Evolutionary conservation across 2,888 invertebrate species (phyloP).

Genomic region (Drosophila gaucha): DNA sequence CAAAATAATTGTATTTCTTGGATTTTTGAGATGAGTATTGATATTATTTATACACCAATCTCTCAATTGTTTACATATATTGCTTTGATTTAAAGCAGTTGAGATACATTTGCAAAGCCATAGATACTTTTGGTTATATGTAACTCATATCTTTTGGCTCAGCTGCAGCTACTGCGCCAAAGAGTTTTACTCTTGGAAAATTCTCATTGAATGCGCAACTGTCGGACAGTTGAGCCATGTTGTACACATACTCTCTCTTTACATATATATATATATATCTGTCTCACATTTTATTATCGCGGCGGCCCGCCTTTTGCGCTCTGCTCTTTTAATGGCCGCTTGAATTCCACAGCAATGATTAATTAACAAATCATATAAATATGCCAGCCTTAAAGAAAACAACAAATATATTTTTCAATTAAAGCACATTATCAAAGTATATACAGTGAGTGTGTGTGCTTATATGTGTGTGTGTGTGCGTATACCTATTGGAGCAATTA

Average conservation of each 20-base stretch:
- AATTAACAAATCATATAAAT: slow-evolving; percentile 72
- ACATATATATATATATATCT: slow-evolving; percentile 34
- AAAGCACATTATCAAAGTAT: slow-evolving; percentile 40
- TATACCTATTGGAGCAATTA: slow-evolving; percentile 61
- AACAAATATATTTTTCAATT: slow-evolving; percentile 62
- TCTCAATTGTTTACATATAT: slow-evolving; percentile 3
- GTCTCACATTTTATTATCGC: slow-evolving; percentile 66
- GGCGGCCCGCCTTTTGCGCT: slow-evolving; percentile 48
- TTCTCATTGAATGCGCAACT: slow-evolving; percentile 54
- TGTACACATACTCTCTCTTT: slow-evolving; percentile 18
- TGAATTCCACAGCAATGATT: slow-evolving; percentile 74
- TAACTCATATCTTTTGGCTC: slow-evolving; percentile 21
- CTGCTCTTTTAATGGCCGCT: slow-evolving; percentile 60
- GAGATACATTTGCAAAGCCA: slow-evolving; percentile 19
- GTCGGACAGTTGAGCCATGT: slow-evolving; percentile 50
- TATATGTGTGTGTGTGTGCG: slow-evolving; percentile 10
- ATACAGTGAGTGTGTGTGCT: slow-evolving; percentile 7
- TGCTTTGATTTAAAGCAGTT: neutral
- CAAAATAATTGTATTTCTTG: too few species aligned
- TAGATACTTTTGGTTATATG: slow-evolving; percentile 17
- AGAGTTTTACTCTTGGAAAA: slow-evolving; percentile 56
- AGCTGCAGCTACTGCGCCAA: slow-evolving; percentile 31
- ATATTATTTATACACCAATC: too few species aligned
- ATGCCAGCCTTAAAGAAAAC: slow-evolving; percentile 54
- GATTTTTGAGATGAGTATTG: too few species aligned